Evolutionary conservation across 2,797 vertebrate species (phyloP).

Genomic region (Argentina silus): DNA sequence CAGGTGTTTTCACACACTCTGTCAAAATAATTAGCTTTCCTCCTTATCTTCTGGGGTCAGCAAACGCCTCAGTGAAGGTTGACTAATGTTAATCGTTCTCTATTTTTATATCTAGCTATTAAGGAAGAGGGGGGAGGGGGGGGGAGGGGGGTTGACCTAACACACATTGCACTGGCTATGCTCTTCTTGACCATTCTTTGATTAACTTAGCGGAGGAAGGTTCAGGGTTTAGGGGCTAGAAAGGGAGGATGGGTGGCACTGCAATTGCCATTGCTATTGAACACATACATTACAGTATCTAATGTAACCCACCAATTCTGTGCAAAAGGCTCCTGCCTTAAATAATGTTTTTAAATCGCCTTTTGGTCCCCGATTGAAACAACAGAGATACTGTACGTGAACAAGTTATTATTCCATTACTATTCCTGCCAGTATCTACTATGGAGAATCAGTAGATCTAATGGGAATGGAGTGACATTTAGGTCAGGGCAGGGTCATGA

Average conservation of each 20-base stretch:
- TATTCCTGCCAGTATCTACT: not conserved
- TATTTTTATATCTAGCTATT: constrained; percentile 1
- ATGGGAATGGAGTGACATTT: constrained; percentile 1
- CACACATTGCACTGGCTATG: not conserved
- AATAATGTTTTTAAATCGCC: not conserved
- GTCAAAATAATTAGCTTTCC: not conserved
- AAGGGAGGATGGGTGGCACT: not conserved
- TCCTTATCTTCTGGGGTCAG: not conserved
- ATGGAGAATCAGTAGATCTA: not conserved
- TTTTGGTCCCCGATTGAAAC: not conserved
- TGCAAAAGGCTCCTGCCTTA: not conserved
- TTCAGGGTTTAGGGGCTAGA: not conserved
- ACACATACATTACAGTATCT: not conserved
- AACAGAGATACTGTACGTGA: not conserved
- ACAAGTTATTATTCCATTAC: not conserved
- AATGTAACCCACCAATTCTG: too few relatives aligned
- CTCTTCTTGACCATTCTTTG: not conserved
- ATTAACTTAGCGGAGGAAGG: not conserved
- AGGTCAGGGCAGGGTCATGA: constrained; percentile 1
- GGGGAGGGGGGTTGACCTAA: too few relatives aligned
- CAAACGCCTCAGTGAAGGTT: not conserved
- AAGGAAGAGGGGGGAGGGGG: not conserved
- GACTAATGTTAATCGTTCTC: constrained; percentile 10
- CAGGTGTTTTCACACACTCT: not conserved
- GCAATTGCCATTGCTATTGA: not conserved